Base-by-base conservation (phyloP, 2,888 invertebrate species). In the Lapara coniferarum region DNA sequence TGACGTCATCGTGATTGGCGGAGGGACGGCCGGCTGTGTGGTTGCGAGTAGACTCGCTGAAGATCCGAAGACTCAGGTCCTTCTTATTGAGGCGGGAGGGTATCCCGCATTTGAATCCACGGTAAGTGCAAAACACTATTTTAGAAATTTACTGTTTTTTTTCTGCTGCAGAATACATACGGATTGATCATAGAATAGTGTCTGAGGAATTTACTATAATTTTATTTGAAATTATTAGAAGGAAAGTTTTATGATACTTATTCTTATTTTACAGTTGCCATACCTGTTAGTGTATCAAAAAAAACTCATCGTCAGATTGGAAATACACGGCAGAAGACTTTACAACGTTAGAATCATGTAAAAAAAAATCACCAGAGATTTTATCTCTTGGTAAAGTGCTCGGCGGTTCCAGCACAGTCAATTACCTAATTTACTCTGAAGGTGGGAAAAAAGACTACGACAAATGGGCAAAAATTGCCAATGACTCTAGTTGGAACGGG, bases 401-500 rank as follows among this genome's bases (percentile, higher is more conserved):
- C 46, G 76, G 77, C 25, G 77, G 77, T 52, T 57, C 76, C 10
- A 53, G 73, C 10, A 66, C 69, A 0, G n/a, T 72, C 5, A 70
- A 73, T 46, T 71, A 68, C 37, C 71, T 77, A 71, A 0, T 73
- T 5, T 74, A 74, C 55, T 72, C 77, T 2, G 63, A 70, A 69
- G 77, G 77, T 16, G 53, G 74, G 37, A 30, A 66, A 2, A 8
- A 55, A 1, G 71, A 68, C 44, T 78, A 55, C 51, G 58, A 76
- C n/a, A 19, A 73, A 7, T 77, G 75, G 74, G 66, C 49, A 55
- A 12, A 57, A 12, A 70, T 72, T 30, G 73, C 72, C 0, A 71
- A 71, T 56, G 74, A 76, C 10, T 14, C 70, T 5, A 71, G 14
- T 16, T 77, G 77, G 77, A 68, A 66, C 25, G 76, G 71, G 69